phyloP scores from a whole-genome alignment of 2,797 vertebrate species.

The Pipistrellus pipistrellus region DNA sequence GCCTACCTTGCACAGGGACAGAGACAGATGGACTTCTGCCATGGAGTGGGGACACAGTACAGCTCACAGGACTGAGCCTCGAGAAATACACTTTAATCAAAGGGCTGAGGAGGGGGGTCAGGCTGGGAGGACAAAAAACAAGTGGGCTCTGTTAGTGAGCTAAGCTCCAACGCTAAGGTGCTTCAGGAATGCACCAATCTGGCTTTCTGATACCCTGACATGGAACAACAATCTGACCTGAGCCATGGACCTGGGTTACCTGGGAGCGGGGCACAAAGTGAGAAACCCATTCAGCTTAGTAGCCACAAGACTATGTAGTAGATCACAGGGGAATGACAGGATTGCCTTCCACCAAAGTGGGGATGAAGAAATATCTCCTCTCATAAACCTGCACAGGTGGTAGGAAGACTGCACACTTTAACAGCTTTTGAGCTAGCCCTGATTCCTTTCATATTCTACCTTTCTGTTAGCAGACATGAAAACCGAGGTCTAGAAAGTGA shows the following conservation, averaged over 20 bases:
- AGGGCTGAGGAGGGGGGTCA: not conserved
- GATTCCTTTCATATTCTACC: not conserved
- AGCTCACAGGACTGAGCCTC: not conserved
- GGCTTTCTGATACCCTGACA: not conserved
- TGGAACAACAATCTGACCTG: not conserved
- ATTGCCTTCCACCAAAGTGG: not conserved
- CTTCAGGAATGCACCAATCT: not conserved
- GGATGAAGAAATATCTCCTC: no score
- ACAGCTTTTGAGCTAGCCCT: not conserved
- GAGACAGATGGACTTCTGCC: not conserved
- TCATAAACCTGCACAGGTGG: not conserved
- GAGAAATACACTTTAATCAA: not conserved
- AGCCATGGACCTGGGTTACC: no score
- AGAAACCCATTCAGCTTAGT: not conserved
- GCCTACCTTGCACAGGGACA: not conserved
- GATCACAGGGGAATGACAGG: not conserved
- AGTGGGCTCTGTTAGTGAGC: not conserved
- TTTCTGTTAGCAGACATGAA: not conserved
- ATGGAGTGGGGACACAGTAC: accelerated
- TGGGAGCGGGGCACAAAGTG: not conserved
- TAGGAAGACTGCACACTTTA: not conserved
- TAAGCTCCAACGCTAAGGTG: not conserved
- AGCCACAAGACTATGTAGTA: not conserved
- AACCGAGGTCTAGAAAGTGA: not conserved
- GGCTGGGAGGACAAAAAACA: not conserved